Evolutionary conservation across 2,113 vertebrate species (phyloP), one percentile per base, ranked within the genome.

Genomic region (Nesospiza acunhae): DNA sequence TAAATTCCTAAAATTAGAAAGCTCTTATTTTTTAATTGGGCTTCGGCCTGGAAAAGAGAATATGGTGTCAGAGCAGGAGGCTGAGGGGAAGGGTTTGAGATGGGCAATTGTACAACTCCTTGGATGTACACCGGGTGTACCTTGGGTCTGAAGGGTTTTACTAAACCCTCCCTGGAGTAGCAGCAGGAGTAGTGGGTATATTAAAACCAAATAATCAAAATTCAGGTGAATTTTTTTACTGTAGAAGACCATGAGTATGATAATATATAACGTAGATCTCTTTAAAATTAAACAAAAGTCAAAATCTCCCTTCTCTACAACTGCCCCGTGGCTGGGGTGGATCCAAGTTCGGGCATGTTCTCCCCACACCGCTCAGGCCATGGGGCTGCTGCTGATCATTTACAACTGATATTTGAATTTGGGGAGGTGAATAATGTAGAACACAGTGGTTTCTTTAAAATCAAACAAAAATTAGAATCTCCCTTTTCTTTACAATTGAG

Each of bases 81-180:
- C 15, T 39, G 64, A 52, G 69, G 69, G 55, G 55, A 55, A 67
- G 31, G 7, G 49, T 30, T 27, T 3, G 7, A 4, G 62, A 4
- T 1, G 33, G 21, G 42, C 7, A 1, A 2, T 55, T 56, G 24
- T 42, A 1, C 28, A 66, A 11, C 15, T 22, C 11, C 27, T 4
- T 24, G 35, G 15, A 4, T 3, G 52, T 41, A 23, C 59, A 44
- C 6, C 27, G 16, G 16, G 69, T 26, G 53, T 13, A 1, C 3
- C 13, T 11, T 5, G 14, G 72, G 20, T 23, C 26, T 50, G 27
- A 5, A 6, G 35, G 1, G 15, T 35, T 72, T 10, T 4, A 11
- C 35, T 46, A 5, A 60, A 13, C 12, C 56, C 41, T 66, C 33
- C 49, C 53, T n/a, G 44, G 9, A 47, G 75, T 0, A 42, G 35